phyloP scores from a whole-genome alignment of 2,888 invertebrate genomes.

The Pegoplata infirma region DNA sequence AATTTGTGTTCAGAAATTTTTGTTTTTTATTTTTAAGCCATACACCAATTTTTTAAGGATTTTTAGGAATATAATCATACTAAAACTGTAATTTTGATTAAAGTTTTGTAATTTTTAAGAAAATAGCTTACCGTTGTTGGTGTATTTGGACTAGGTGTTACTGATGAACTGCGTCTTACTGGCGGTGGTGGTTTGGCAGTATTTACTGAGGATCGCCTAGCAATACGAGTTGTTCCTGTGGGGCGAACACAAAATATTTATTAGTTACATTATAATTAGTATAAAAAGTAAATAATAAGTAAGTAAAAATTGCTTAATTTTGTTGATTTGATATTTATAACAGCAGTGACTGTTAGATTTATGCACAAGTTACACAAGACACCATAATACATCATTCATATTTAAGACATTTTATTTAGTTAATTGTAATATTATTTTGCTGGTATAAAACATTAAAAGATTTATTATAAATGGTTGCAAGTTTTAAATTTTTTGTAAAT shows the following conservation, averaged over 20 bases:
- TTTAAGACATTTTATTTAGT: conserved; percentile 16
- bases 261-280: background rate
- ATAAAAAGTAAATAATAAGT: too few species aligned
- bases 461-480: background rate
- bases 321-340: conserved; percentile 29
- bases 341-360: conserved; percentile 59
- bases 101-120: background rate
- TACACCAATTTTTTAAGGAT: conserved; percentile 18
- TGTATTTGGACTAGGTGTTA: conserved; percentile 76
- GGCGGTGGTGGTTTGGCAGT: conserved; percentile 88
- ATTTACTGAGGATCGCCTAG: conserved; percentile 77
- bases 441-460: conserved; percentile 15
- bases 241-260: too few species aligned
- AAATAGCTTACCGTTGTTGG: conserved; percentile 72
- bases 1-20: conserved; percentile 5
- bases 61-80: background rate
- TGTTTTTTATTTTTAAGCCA: conserved; percentile 9
- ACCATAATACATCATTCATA: conserved; percentile 62
- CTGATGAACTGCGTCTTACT: conserved; percentile 87
- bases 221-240: conserved; percentile 74
- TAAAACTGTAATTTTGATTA: background rate
- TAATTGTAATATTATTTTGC: background rate
- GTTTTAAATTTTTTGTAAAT: too few species aligned
- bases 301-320: background rate
- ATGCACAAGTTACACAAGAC: conserved; percentile 64